Evolutionary conservation across 1,140 invertebrate genomes (phyloP).

Genomic region (Euborellia annulipes): DNA sequence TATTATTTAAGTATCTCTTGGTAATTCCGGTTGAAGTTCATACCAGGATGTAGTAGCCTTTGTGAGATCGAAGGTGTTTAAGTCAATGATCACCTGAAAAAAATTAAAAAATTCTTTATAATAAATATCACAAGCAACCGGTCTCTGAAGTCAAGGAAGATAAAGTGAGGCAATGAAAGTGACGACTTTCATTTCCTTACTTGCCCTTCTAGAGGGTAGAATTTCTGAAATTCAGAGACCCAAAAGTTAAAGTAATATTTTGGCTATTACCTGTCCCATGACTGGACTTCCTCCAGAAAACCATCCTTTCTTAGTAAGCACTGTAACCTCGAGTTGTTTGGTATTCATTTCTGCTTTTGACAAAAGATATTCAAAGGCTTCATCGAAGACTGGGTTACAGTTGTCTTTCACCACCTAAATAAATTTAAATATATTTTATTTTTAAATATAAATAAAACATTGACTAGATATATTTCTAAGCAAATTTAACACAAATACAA

Average conservation of each 20-base stretch:
- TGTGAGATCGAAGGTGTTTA: constrained; percentile 44
- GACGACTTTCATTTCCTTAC: background rate
- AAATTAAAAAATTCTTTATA: constrained; percentile 5
- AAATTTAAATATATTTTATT: too few species aligned
- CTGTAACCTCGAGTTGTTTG: constrained; percentile 58
- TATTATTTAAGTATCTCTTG: constrained; percentile 4
- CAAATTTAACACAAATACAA: too few species aligned
- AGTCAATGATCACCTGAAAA: constrained; percentile 43
- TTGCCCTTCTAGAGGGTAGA: background rate
- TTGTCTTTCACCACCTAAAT: constrained; percentile 63
- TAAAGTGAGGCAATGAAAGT: background rate
- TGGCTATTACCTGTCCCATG: constrained; percentile 61
- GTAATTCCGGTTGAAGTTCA: constrained; percentile 44
- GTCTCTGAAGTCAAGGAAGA: background rate
- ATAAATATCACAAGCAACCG: constrained; percentile 1
- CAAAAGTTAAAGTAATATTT: background rate
- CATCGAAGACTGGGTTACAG: constrained; percentile 81
- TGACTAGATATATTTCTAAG: too few species aligned
- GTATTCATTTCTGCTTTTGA: constrained; percentile 57
- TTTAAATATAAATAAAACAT: too few species aligned
- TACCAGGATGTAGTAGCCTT: constrained; percentile 51
- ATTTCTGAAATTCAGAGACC: too few species aligned
- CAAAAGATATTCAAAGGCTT: constrained; percentile 73
- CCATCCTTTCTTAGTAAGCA: constrained; percentile 68
- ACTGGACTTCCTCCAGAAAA: constrained; percentile 57